phyloP scores from a whole-genome alignment of 2,113 vertebrate species.

The Nerophis ophidion region DNA sequence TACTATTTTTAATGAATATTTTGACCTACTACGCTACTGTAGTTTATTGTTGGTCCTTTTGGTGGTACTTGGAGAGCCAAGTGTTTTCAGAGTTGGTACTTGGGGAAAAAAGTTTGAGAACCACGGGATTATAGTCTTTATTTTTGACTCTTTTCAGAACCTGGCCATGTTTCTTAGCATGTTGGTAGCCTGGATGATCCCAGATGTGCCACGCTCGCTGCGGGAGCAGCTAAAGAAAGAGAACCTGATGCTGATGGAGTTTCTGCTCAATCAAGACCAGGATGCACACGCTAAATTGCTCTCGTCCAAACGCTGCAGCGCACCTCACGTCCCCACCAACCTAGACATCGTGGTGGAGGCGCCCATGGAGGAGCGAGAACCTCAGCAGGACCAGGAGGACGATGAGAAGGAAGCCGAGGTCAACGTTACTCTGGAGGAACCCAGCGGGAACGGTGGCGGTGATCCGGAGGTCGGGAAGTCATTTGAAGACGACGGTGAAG shows the following conservation, averaged over 20 bases:
- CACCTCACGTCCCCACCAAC: constrained; percentile 10
- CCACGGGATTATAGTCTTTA: too few relatives aligned
- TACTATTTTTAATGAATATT: too few relatives aligned
- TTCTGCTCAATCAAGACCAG: constrained; percentile 86
- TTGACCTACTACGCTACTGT: too few relatives aligned
- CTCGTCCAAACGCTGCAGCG: constrained; percentile 7
- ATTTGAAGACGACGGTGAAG: constrained; percentile 13
- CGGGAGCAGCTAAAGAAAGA: constrained; percentile 91
- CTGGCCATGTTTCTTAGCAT: constrained; percentile 95
- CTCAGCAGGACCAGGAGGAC: constrained; percentile 17
- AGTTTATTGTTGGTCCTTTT: too few relatives aligned
- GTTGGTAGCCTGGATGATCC: constrained; percentile 94
- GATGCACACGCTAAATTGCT: constrained; percentile 61
- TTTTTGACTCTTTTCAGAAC: constrained; percentile 71
- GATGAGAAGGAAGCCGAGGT: constrained; percentile 22
- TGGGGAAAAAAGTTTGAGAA: neutral
- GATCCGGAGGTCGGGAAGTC: constrained; percentile 32
- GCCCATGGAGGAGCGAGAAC: constrained; percentile 34
- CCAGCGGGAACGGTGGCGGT: constrained; percentile 7
- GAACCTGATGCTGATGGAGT: constrained; percentile 84
- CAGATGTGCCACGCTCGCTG: constrained; percentile 89
- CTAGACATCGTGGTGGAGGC: constrained; percentile 57
- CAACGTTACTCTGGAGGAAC: constrained; percentile 24
- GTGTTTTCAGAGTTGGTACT: too few relatives aligned
- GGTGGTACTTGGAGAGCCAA: too few relatives aligned